Evolutionary conservation across 2,113 vertebrate genomes (phyloP), one percentile per base, ranked within the genome.

Genomic region (Hypanus sabinus): DNA sequence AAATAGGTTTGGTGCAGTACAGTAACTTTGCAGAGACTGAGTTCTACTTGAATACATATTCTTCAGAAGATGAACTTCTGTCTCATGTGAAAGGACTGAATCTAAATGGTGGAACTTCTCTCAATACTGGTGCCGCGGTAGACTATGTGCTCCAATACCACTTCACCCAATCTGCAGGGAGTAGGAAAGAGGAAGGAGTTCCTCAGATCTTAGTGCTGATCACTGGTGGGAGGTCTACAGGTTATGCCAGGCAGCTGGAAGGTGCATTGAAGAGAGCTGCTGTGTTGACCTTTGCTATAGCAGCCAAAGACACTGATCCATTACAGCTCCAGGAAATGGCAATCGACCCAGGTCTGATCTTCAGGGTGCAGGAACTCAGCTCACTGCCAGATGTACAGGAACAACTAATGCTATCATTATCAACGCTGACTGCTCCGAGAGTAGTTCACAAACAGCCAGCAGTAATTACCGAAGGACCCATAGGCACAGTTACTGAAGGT

Each of bases 201-300:
- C 98, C 98, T 62, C 98, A 99, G 94, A 97, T 99, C 95, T 97
- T 99, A 36, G 97, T 99, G 0, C 96, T 99, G 91, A 96, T 99
- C 80, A 98, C 99, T 0, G 98, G 98, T 83, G 98, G 97, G 94
- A 96, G 94, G 2, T 99, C 99, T 3, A 95, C 97, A 77, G 97
- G 98, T 12, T 98, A 98, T 0, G 96, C 98, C 6, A 95, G 96
- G 70, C 70, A 95, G 14, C 96, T 96, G 88, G 96, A 98, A 9
- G 96, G 94, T 0, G 81, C 97, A 94, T 96, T 99, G 9, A 96
- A 96, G 16, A 81, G 97, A 0, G 95, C 94, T 0, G 96, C 97
- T 94, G 95, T 99, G 95, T 96, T 99, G 96, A 98, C 98, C 46
- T 98, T 98, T 96, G 97, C 97, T 85, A 96, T 99, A 57, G 98